These are phyloP conservation scores for Polylopha cassiicola DNA, from an alignment of 2,888 invertebrate genomes.

Conservation along the genomic window DNA sequence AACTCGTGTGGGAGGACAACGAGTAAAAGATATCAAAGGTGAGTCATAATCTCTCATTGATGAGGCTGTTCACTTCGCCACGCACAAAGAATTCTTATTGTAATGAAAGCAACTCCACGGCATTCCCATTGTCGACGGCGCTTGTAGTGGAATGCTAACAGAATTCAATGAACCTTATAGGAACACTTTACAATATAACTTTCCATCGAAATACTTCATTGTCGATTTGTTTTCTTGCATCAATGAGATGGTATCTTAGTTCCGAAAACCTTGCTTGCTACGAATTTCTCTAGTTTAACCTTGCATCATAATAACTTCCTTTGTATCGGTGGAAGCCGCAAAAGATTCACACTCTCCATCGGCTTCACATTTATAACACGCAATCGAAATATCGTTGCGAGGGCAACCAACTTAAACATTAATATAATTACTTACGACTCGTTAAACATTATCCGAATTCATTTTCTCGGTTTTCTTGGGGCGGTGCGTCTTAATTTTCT, in stretches of 20 bases:
- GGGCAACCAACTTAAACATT: slow-evolving; percentile 5
- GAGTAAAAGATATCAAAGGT: slow-evolving; percentile 11
- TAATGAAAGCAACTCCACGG: slow-evolving; percentile 12
- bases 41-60: slow-evolving; percentile 11
- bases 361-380: slow-evolving; percentile 3
- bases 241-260: too few species aligned
- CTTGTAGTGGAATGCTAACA: slow-evolving; percentile 14
- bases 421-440: slow-evolving; percentile 17
- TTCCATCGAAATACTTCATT: too few species aligned
- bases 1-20: slow-evolving; percentile 13
- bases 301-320: slow-evolving; percentile 1
- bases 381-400: slow-evolving; percentile 2
- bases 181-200: background rate
- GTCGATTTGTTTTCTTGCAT: too few species aligned
- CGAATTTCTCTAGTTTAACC: too few species aligned
- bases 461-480: slow-evolving; percentile 12
- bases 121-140: slow-evolving; percentile 7
- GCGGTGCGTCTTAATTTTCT: slow-evolving; percentile 18
- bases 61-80: slow-evolving; percentile 11
- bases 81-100: slow-evolving; percentile 9
- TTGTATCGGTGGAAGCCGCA: slow-evolving; percentile 1
- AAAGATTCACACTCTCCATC: slow-evolving; percentile 3
- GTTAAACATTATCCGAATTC: slow-evolving; percentile 16
- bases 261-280: too few species aligned
- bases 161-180: slow-evolving; percentile 5